Percentiles rank a stretch among this genome's conserved stretches.
phyloP scores from a whole-genome alignment of 2,113 vertebrate species.

The Balaeniceps rex region DNA sequence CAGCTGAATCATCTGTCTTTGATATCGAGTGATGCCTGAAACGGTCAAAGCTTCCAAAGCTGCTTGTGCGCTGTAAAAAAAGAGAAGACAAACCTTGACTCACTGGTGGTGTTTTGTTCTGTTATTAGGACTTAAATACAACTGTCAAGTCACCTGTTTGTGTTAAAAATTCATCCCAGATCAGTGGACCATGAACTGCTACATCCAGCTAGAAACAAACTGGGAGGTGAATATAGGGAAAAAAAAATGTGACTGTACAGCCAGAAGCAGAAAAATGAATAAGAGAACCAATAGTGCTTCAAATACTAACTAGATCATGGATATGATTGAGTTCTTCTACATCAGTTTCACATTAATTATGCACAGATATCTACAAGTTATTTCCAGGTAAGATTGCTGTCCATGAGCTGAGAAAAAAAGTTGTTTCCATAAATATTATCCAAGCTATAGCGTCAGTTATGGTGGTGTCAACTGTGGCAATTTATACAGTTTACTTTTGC shows the following conservation, averaged over 20 bases:
- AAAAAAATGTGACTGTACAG: not conserved
- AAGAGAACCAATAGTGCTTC: not conserved
- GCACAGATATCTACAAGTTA: not conserved
- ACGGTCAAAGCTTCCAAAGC: conserved; percentile 79
- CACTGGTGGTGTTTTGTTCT: not conserved
- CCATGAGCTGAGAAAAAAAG: not conserved
- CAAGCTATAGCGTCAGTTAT: not conserved
- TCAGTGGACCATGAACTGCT: not conserved
- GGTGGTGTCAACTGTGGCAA: not conserved
- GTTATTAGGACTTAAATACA: not conserved
- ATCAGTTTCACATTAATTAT: not conserved
- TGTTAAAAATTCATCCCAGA: not conserved
- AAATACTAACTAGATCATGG: not conserved
- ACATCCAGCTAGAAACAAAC: not conserved
- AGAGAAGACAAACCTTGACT: conserved; percentile 25
- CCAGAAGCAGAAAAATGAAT: not conserved
- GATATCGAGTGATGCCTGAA: conserved; percentile 57
- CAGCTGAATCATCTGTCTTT: conserved; percentile 68
- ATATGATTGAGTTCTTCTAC: not conserved
- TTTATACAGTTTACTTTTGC: not conserved
- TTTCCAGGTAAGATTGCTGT: not conserved
- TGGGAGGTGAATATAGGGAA: not conserved
- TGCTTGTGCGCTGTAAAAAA: conserved; percentile 72
- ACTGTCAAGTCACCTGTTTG: not conserved
- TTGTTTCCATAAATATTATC: not conserved